These are phyloP conservation scores for Adela reaumurella DNA, from an alignment of 2,888 invertebrate species.

Conservation along the genomic window DNA sequence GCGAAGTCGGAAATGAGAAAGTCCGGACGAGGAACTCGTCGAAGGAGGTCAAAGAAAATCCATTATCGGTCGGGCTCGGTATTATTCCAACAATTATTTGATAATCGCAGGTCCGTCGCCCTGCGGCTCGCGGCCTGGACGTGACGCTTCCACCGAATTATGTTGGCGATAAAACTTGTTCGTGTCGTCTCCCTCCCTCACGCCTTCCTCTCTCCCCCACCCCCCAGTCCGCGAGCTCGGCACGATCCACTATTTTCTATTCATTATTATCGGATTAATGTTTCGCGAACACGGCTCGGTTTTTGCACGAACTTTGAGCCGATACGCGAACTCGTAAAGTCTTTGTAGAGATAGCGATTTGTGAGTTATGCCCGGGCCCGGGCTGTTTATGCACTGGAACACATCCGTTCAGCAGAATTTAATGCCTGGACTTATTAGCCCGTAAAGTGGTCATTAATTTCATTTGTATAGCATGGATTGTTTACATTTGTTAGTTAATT, in stretches of 20 bases:
- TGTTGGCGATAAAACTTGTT: constrained; percentile 32
- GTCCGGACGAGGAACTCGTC: neutral
- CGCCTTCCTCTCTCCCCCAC: neutral
- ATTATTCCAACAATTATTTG: constrained; percentile 22
- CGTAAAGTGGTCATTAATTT: too few relatives aligned
- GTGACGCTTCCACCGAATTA: constrained; percentile 38
- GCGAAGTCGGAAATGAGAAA: neutral
- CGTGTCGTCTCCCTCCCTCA: constrained; percentile 17
- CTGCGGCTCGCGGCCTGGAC: constrained; percentile 18
- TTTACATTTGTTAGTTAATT: too few relatives aligned
- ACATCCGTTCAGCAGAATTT: too few relatives aligned
- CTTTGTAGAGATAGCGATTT: neutral
- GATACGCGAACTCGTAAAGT: neutral
- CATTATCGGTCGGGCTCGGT: constrained; percentile 14
- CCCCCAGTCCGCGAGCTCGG: constrained; percentile 30
- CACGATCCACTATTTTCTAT: constrained; percentile 35
- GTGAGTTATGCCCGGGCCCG: neutral
- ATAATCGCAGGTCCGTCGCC: constrained; percentile 24
- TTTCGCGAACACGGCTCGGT: constrained; percentile 27
- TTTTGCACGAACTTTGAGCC: constrained; percentile 30
- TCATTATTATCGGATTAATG: constrained; percentile 44
- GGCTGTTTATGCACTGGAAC: neutral
- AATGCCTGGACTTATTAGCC: too few relatives aligned
- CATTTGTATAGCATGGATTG: too few relatives aligned
- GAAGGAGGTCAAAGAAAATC: neutral